Percentiles rank a stretch among this genome's conserved stretches.
Evolutionary conservation across 2,888 invertebrate species (phyloP).

Genomic region (Pheosia gnoma): DNA sequence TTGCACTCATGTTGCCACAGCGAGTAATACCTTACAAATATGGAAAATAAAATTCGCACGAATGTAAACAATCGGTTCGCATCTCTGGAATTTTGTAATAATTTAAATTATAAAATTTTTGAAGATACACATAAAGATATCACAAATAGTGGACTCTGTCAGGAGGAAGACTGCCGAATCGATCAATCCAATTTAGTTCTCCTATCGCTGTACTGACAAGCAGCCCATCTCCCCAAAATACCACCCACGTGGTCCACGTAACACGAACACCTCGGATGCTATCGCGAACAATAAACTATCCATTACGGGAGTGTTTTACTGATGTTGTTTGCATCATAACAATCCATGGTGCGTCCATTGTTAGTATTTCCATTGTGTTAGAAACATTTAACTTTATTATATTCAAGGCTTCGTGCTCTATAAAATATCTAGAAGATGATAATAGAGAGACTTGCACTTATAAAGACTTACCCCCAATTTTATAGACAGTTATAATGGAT

Average conservation of each 20-base stretch:
- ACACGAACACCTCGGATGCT: constrained; percentile 11
- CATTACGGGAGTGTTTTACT: constrained; percentile 15
- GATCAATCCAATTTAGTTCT: too few relatives aligned
- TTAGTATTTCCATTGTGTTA: constrained; percentile 29
- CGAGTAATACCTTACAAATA: too few relatives aligned
- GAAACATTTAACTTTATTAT: constrained; percentile 26
- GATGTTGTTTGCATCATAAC: constrained; percentile 35
- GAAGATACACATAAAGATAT: too few relatives aligned
- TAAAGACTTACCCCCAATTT: too few relatives aligned
- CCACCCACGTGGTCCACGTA: neutral
- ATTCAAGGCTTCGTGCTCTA: neutral
- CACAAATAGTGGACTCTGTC: too few relatives aligned
- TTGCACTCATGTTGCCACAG: too few relatives aligned
- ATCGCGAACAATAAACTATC: constrained; percentile 22
- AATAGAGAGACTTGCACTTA: neutral
- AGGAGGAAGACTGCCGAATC: too few relatives aligned
- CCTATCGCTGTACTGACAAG: neutral
- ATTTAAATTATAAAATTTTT: too few relatives aligned
- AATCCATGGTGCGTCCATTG: constrained; percentile 39
- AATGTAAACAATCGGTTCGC: too few relatives aligned
- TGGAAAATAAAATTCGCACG: too few relatives aligned
- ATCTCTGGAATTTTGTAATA: too few relatives aligned
- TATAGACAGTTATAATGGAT: too few relatives aligned
- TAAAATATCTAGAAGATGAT: neutral
- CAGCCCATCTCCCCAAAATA: neutral